phyloP scores from a whole-genome alignment of 1,140 invertebrate species.

The Calephelis nemesis region DNA sequence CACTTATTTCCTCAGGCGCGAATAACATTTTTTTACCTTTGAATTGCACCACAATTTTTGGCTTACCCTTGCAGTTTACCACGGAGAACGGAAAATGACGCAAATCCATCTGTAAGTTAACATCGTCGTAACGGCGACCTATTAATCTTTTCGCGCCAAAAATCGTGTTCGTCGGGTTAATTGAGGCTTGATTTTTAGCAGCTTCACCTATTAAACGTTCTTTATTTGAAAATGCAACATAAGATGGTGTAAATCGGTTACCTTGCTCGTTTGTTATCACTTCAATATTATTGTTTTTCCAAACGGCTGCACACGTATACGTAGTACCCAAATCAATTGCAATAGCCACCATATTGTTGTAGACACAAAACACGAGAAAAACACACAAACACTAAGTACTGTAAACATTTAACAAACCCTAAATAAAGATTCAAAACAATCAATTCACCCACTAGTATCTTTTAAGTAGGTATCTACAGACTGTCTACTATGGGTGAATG shows the following conservation, averaged over 20 bases:
- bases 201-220: slow-evolving; percentile 85
- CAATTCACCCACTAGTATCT: not conserved
- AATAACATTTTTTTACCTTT: slow-evolving; percentile 80
- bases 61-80: slow-evolving; percentile 81
- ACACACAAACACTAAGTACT: slow-evolving; percentile 1
- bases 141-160: slow-evolving; percentile 59
- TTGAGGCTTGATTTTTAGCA: slow-evolving; percentile 67
- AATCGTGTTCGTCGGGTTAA: slow-evolving; percentile 56
- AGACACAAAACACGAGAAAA: not conserved
- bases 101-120: slow-evolving; percentile 81
- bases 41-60: slow-evolving; percentile 79
- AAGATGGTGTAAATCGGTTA: slow-evolving; percentile 86
- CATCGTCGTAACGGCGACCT: slow-evolving; percentile 50
- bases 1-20: slow-evolving; percentile 84
- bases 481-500: too few relatives aligned
- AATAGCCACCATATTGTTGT: slow-evolving; percentile 71
- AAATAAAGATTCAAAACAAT: not conserved
- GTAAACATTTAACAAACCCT: not conserved
- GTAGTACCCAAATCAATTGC: slow-evolving; percentile 86
- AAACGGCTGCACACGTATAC: slow-evolving; percentile 86
- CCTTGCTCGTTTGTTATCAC: slow-evolving; percentile 94
- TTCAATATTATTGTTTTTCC: slow-evolving; percentile 87
- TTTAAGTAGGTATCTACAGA: not conserved
- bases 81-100: slow-evolving; percentile 85
- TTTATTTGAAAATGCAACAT: slow-evolving; percentile 81